Evolutionary conservation across 1,140 invertebrate species (phyloP).

Genomic region (Melanaphis sacchari): DNA sequence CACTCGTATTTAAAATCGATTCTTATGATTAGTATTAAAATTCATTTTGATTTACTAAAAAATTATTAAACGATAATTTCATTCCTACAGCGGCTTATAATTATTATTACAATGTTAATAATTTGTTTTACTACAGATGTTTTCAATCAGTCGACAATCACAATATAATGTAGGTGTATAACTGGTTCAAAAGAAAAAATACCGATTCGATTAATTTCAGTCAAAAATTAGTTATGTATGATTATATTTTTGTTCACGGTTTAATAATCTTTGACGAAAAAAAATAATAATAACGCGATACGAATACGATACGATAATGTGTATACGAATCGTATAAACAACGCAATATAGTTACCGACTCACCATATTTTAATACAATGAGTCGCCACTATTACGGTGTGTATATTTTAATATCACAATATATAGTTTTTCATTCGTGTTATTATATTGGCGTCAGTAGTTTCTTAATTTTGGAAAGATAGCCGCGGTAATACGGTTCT

Average conservation of each 20-base stretch:
- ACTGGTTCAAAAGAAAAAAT: not conserved
- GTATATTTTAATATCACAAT: slow-evolving; percentile 11
- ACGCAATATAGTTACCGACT: slow-evolving; percentile 17
- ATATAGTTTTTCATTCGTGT: not conserved
- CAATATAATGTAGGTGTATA: not conserved
- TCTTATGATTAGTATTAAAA: not conserved
- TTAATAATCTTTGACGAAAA: not conserved
- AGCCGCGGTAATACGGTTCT: not conserved
- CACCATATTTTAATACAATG: slow-evolving; percentile 16
- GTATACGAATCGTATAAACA: not conserved
- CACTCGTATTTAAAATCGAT: not conserved
- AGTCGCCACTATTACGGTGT: not conserved
- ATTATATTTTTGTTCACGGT: slow-evolving; percentile 24
- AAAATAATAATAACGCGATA: not conserved
- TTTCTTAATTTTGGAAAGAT: slow-evolving; percentile 21
- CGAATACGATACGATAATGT: not conserved
- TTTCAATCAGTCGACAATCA: not conserved
- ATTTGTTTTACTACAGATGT: not conserved
- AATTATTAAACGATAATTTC: not conserved
- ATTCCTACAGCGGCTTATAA: not conserved
- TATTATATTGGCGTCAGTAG: not conserved
- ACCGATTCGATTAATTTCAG: not conserved
- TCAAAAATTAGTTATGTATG: slow-evolving; percentile 18
- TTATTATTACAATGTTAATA: not conserved
- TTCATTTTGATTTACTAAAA: not conserved